Evolutionary conservation across 2,797 vertebrate genomes (phyloP).

Genomic region (Malurus splendens): DNA sequence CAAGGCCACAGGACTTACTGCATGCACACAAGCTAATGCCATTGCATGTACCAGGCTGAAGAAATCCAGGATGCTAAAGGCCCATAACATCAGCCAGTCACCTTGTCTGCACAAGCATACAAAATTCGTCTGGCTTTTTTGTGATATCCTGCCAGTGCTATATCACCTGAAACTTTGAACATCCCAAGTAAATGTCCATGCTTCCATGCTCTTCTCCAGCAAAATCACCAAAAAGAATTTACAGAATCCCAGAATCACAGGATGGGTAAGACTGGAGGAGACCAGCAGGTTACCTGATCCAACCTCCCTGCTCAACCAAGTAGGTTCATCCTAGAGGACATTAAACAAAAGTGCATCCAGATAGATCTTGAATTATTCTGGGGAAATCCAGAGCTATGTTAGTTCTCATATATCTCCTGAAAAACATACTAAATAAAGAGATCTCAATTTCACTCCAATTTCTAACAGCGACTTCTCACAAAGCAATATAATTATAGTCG

Average conservation of each 20-base stretch:
- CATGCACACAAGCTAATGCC: background rate
- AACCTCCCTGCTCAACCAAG: background rate
- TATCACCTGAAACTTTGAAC: background rate
- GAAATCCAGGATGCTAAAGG: background rate
- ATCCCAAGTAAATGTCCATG: background rate
- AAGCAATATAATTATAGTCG: background rate
- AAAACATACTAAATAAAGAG: background rate
- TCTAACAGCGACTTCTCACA: background rate
- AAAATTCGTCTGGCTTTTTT: background rate
- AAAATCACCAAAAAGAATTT: background rate
- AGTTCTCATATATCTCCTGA: background rate
- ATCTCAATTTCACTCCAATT: background rate
- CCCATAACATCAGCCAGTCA: rapidly evolving
- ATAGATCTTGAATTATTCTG: background rate
- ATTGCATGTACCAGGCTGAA: background rate
- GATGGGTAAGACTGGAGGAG: background rate
- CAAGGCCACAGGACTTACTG: background rate
- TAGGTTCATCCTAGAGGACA: background rate
- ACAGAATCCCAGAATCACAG: background rate
- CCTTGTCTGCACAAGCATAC: background rate
- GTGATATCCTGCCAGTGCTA: background rate
- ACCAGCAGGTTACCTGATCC: background rate
- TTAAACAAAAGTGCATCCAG: background rate
- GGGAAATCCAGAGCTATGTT: background rate
- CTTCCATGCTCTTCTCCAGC: background rate